Base-by-base conservation (phyloP, 1,140 invertebrate genomes). In the Augochlora pura region DNA sequence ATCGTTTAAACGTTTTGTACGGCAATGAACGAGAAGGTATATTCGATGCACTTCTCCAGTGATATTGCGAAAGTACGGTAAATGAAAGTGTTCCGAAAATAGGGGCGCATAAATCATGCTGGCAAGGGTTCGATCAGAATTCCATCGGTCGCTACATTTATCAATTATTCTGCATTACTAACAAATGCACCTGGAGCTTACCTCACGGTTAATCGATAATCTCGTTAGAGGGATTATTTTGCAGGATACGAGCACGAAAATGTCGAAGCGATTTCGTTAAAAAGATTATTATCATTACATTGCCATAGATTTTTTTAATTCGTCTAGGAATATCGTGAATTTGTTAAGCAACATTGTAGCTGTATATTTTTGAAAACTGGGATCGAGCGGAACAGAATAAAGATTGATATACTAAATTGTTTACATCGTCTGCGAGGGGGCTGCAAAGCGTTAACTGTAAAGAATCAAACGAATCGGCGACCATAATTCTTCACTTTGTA, bases 191-290 rank as follows among this genome's bases (percentile, higher is more conserved):
- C n/a, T 21, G n/a, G 9, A 25, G 46, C 16, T 2, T n/a, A 18
- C 49, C 46, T 27, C 59, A 42, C 23, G 16, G 46, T 64, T 52
- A 71, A 77, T 77, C 75, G 75, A 77, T 71, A 63, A 32, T 23
- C 52, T 46, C n/a, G 63, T 63, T 71, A 71, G 54, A 16, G 4
- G 18, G 59, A 39, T 62, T 77, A 63, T 76, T 60, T 49, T 69
- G n/a, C 1, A 21, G 52, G 0, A 57, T 7, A n/a, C n/a, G 21
- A 6, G 2, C 18, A 7, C 21, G n/a, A n/a, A 57, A 2, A 10
- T 52, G 49, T 4, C 16, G 21, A 6, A 8, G n/a, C 9, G 2
- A 57, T n/a, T n/a, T n/a, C 8, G n/a, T n/a, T n/a, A 8, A n/a
- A n/a, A 6, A 52, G 18, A 7, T 57, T 7, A n/a, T 32, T 32